These are phyloP conservation scores for Anastrepha ludens DNA, from an alignment of 1,140 invertebrate species.

Conservation along the genomic window DNA sequence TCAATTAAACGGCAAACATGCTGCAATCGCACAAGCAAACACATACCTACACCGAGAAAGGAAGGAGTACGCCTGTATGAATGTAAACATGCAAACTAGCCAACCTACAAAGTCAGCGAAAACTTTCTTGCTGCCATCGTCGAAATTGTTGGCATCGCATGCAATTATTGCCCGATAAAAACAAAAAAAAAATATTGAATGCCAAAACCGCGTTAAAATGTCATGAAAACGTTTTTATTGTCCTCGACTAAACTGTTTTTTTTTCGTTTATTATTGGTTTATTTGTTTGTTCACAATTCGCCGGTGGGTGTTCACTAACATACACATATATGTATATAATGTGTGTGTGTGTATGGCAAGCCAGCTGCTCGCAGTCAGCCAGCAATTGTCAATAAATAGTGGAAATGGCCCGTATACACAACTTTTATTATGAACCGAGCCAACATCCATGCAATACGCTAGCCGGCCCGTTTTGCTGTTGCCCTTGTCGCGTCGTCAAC, in stretches of 20 bases:
- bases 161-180: neutral
- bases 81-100: slow-evolving; percentile 8
- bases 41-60: neutral
- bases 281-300: slow-evolving; percentile 21
- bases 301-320: slow-evolving; percentile 14
- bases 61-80: neutral
- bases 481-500: slow-evolving; percentile 23
- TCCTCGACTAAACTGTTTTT: neutral
- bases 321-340: too few species aligned
- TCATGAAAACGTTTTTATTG: slow-evolving; percentile 44
- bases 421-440: neutral
- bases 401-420: slow-evolving; percentile 44
- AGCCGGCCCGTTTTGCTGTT: neutral
- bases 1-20: slow-evolving; percentile 50
- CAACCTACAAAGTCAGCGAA: slow-evolving; percentile 50
- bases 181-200: neutral
- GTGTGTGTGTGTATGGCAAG: neutral
- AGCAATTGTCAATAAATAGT: slow-evolving; percentile 49
- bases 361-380: slow-evolving; percentile 41
- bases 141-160: neutral
- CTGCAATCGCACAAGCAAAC: slow-evolving; percentile 2
- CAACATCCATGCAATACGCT: neutral
- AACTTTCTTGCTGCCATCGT: slow-evolving; percentile 36
- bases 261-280: slow-evolving; percentile 6
- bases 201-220: slow-evolving; percentile 24